Percentiles rank a stretch among this genome's conserved stretches.
These are phyloP conservation scores for Macaca fascicularis DNA, from an alignment of 2,113 vertebrate species.

Conservation along the genomic window DNA sequence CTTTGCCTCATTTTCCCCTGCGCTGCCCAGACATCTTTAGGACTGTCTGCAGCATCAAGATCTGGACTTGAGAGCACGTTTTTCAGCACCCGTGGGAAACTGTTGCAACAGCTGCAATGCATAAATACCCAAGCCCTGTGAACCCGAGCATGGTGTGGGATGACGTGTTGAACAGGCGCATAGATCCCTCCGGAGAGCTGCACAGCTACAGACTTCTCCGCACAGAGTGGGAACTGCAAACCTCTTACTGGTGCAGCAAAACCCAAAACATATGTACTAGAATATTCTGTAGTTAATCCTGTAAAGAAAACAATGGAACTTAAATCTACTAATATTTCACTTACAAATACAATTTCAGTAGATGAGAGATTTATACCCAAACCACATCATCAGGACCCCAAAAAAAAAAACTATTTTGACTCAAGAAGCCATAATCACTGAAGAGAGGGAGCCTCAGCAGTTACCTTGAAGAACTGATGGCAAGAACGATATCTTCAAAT, in stretches of 20 bases:
- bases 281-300: slow-evolving; percentile 92
- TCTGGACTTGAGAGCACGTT: neutral
- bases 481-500: slow-evolving; percentile 90
- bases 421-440: slow-evolving; percentile 93
- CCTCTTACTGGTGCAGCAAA: slow-evolving; percentile 90
- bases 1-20: neutral
- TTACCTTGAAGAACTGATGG: slow-evolving; percentile 82
- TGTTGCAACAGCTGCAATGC: slow-evolving; percentile 92
- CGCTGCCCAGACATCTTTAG: neutral
- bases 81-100: slow-evolving; percentile 91
- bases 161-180: slow-evolving; percentile 88
- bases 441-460: slow-evolving; percentile 95
- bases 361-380: slow-evolving; percentile 90
- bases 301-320: slow-evolving; percentile 88
- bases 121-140: slow-evolving; percentile 95
- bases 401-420: slow-evolving; percentile 91
- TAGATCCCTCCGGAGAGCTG: slow-evolving; percentile 88
- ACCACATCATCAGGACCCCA: slow-evolving; percentile 90
- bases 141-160: slow-evolving; percentile 92
- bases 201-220: slow-evolving; percentile 92
- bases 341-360: slow-evolving; percentile 94
- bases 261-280: slow-evolving; percentile 90
- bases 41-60: neutral
- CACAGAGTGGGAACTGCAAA: slow-evolving; percentile 92
- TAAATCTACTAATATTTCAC: slow-evolving; percentile 93